Conservation (phyloP, 2,888 invertebrate genomes). For the Diachrysia chrysitis region DNA sequence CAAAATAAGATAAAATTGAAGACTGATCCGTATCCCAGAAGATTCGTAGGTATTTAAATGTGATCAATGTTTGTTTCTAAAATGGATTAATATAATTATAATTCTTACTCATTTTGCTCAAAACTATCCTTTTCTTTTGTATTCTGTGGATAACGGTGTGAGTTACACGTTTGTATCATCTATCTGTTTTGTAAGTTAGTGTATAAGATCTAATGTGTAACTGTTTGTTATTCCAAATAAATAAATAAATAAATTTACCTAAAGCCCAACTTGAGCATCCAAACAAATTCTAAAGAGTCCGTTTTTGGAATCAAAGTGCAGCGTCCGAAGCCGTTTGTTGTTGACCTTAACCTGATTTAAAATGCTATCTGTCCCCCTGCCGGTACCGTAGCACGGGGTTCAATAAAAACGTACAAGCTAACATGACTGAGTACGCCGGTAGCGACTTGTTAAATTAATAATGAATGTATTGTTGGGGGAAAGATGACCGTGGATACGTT, state of each 20-base stretch:
- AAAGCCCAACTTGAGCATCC: slow-evolving; percentile 20
- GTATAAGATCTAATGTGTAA: no score
- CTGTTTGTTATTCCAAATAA: no score
- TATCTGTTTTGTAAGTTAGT: background rate
- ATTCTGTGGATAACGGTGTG: no score
- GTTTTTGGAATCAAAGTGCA: slow-evolving; percentile 49
- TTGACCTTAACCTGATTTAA: slow-evolving; percentile 88
- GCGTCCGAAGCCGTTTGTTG: slow-evolving; percentile 55
- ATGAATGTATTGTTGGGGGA: slow-evolving; percentile 84
- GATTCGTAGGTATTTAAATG: no score
- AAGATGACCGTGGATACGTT: slow-evolving; percentile 67
- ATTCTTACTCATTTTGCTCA: no score
- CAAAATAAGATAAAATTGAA: no score
- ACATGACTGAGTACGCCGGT: slow-evolving; percentile 81
- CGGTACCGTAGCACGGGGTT: slow-evolving; percentile 50
- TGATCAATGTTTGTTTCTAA: no score
- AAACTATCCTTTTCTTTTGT: no score
- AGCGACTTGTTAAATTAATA: slow-evolving; percentile 83
- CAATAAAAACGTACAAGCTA: slow-evolving; percentile 76
- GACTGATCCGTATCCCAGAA: no score
- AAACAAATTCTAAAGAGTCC: slow-evolving; percentile 25
- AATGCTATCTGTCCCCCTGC: slow-evolving; percentile 80
- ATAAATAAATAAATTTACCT: no score
- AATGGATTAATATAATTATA: no score
- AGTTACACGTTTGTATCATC: no score